Evolutionary conservation across 1,140 invertebrate species (phyloP).

Genomic region (Andrena cerasifolii): DNA sequence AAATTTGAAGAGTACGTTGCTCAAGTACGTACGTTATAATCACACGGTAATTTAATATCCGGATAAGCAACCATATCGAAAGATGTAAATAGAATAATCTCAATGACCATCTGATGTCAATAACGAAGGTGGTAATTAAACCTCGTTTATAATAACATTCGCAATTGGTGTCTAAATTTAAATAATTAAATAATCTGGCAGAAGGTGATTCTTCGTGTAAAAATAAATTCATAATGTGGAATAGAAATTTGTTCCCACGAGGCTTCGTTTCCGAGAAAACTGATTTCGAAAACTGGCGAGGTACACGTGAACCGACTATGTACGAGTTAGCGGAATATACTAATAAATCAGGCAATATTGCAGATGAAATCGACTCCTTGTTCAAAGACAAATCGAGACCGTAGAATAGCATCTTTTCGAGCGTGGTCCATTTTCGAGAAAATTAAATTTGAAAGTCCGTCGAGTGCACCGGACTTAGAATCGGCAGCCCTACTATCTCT

Average conservation of each 20-base stretch:
- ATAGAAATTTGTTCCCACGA: neutral
- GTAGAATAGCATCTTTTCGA: no score
- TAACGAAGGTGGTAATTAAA: neutral
- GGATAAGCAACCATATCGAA: conserved; percentile 1
- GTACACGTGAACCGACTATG: no score
- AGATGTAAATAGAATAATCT: neutral
- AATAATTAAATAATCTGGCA: no score
- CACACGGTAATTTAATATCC: neutral
- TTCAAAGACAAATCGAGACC: no score
- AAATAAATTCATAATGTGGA: neutral
- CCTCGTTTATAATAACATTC: no score
- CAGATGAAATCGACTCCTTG: no score
- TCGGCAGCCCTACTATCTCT: neutral
- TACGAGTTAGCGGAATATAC: no score
- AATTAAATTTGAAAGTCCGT: no score
- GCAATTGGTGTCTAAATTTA: neutral
- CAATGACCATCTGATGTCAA: neutral
- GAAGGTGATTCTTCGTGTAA: neutral
- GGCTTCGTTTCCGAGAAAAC: neutral
- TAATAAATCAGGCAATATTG: no score
- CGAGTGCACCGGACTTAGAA: neutral
- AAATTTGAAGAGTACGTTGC: no score
- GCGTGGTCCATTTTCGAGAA: no score
- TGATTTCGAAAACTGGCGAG: no score
- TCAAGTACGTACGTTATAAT: neutral